These are phyloP conservation scores for Solea senegalensis DNA, from an alignment of 2,113 vertebrate species.

Conservation along the genomic window DNA sequence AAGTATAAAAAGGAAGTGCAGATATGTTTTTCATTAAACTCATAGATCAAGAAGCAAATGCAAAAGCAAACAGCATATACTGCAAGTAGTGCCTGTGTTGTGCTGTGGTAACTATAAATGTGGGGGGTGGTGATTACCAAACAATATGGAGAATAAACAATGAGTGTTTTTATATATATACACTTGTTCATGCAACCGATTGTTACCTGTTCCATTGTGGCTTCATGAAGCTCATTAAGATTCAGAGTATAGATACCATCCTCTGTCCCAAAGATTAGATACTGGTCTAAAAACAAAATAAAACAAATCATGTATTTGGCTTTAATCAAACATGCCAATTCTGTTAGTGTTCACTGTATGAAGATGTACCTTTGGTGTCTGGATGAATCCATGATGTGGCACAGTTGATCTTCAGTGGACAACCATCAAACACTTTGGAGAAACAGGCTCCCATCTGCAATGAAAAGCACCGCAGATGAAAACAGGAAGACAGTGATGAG, in stretches of 20 bases:
- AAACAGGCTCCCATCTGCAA: conserved; percentile 98
- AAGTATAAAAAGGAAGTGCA: background rate
- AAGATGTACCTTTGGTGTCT: conserved; percentile 91
- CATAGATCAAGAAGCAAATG: background rate
- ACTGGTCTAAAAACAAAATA: conserved; percentile 80
- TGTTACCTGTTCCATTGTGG: conserved; percentile 98
- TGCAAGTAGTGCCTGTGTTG: background rate
- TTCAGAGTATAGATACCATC: conserved; percentile 98
- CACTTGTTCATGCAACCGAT: background rate
- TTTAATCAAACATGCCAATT: background rate
- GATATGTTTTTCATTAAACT: background rate
- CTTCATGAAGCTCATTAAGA: conserved; percentile 96
- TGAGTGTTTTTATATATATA: background rate
- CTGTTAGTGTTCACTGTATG: background rate
- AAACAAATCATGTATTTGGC: background rate
- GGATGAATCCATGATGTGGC: conserved; percentile 99
- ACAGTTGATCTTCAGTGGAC: conserved; percentile 98
- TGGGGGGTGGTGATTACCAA: background rate
- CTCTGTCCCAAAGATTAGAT: conserved; percentile 97
- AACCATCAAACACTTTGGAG: conserved; percentile 99
- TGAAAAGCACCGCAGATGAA: conserved; percentile 29
- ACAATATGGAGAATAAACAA: too few species aligned
- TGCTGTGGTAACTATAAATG: background rate
- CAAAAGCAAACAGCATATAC: too few species aligned
- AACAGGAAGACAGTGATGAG: conserved; percentile 7